phyloP scores from a whole-genome alignment of 2,113 vertebrate species.

The Peromyscus leucopus region DNA sequence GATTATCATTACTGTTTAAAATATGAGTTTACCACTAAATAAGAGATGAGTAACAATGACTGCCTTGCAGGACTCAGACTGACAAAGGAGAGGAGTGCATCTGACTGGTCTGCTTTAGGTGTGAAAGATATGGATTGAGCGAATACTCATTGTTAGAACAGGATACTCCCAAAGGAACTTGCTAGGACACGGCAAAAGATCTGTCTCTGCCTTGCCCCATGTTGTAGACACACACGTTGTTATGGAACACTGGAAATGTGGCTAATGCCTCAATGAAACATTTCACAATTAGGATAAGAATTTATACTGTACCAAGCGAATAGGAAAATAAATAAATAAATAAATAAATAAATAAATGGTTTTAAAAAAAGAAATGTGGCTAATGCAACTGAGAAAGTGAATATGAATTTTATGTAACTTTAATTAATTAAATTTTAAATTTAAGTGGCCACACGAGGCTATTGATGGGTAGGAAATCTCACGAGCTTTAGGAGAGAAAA shows the following conservation, averaged over 20 bases:
- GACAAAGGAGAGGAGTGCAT: neutral
- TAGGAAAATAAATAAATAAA: no score
- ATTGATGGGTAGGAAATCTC: neutral
- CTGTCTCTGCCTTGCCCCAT: no score
- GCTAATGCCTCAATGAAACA: neutral
- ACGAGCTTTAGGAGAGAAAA: constrained; percentile 8
- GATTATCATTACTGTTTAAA: neutral
- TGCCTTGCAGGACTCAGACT: neutral
- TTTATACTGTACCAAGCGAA: no score
- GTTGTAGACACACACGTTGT: neutral
- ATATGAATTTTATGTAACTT: constrained; percentile 62
- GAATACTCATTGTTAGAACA: neutral
- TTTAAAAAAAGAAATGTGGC: neutral
- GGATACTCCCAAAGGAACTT: neutral
- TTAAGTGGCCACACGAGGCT: constrained; percentile 53
- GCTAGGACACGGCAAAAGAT: neutral
- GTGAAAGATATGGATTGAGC: neutral
- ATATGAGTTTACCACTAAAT: neutral
- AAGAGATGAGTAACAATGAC: neutral
- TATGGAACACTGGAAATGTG: neutral
- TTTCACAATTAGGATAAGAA: no score
- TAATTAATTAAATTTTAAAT: constrained; percentile 76
- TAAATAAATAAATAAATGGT: no score
- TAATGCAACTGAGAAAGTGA: constrained; percentile 45
- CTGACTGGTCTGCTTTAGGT: neutral